Evolutionary conservation across 2,888 invertebrate species (phyloP).

Genomic region (Galerucella pusilla): DNA sequence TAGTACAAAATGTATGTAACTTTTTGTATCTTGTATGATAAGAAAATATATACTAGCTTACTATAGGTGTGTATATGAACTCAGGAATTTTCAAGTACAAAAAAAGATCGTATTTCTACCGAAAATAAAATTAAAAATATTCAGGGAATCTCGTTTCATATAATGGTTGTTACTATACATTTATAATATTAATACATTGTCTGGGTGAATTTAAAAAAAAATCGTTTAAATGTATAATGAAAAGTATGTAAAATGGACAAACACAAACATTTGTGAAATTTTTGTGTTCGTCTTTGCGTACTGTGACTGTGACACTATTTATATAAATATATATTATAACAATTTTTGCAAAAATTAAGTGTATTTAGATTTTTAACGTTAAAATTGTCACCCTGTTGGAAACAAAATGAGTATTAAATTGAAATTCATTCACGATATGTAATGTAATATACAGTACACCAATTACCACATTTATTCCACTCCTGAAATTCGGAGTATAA

Average conservation of each 20-base stretch:
- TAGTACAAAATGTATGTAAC: constrained; percentile 57
- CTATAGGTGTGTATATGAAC: constrained; percentile 56
- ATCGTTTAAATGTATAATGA: constrained; percentile 27
- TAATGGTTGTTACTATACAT: constrained; percentile 36
- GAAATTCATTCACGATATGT: constrained; percentile 53
- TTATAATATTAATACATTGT: constrained; percentile 45
- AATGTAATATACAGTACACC: constrained; percentile 55
- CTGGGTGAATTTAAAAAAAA: constrained; percentile 48
- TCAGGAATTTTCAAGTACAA: constrained; percentile 56
- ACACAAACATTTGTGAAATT: constrained; percentile 23
- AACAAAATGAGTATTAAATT: constrained; percentile 43
- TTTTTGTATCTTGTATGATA: constrained; percentile 53
- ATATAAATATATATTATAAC: constrained; percentile 19
- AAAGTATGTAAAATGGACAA: constrained; percentile 3
- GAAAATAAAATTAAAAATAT: constrained; percentile 23
- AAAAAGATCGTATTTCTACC: constrained; percentile 38
- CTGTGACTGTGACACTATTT: constrained; percentile 45
- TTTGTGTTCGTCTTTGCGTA: constrained; percentile 27
- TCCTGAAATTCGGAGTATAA: constrained; percentile 61
- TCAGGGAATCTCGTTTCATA: constrained; percentile 56
- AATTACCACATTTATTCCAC: constrained; percentile 51
- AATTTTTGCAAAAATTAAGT: constrained; percentile 49
- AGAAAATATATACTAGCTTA: constrained; percentile 49
- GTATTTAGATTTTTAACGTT: constrained; percentile 61
- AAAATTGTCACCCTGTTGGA: constrained; percentile 61